Evolutionary conservation across 2,888 invertebrate species (phyloP), one percentile per base, ranked within the genome.

Genomic region (Hirtodrosophila duncani): DNA sequence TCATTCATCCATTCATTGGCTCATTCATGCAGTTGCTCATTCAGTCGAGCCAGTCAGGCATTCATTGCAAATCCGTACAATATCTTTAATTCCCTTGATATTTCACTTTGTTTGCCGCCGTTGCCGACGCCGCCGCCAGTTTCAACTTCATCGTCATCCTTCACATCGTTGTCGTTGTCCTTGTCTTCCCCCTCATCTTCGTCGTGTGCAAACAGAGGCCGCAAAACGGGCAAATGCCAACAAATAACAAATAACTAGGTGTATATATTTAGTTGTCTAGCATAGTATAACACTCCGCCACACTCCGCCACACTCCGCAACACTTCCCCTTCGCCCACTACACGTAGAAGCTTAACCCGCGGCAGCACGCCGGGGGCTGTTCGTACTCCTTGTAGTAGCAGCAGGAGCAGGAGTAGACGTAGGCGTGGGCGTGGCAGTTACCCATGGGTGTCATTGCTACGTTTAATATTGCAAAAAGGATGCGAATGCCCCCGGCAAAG

Each of bases 161-260:
- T n/a, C n/a, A n/a, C n/a, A n/a, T n/a, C n/a, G n/a, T n/a, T n/a
- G n/a, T n/a, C n/a, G n/a, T n/a, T n/a, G n/a, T n/a, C n/a, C n/a
- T n/a, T n/a, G n/a, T n/a, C n/a, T n/a, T n/a, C n/a, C n/a, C n/a
- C n/a, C n/a, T n/a, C 8, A 5, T 11, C 16, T 9, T 1, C 13
- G 7, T 9, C 20, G 27, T 39, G 39, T 34, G 56, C 63, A 56
- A 51, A 57, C 62, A 74, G 67, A 70, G 77, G 77, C 63, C 38
- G 29, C 56, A 45, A 41, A 26, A 41, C 63, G 26, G 45, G 45
- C 59, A 38, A 59, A 36, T 53, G 59, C 80, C 77, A 66, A 75
- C 82, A 79, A 79, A 81, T 81, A 66, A 75, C 82, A 79, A 79
- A 81, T 81, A 81, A 67, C 82, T 70, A 80, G 82, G 72, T 72